Base-by-base conservation (phyloP, 2,113 vertebrate genomes). In the Hippocampus abdominalis region DNA sequence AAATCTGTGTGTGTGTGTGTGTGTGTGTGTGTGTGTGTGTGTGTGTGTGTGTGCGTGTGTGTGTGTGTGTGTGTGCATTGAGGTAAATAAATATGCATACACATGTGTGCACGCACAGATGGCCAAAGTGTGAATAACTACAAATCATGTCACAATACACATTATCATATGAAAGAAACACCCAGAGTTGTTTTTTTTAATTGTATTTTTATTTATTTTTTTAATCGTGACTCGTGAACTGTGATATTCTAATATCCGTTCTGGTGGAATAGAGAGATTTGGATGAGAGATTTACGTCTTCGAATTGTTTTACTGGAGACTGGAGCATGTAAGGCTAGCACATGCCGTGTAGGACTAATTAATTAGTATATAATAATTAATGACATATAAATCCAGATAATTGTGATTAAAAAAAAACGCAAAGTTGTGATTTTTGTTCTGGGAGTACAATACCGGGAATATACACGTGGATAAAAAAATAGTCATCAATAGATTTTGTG, bases 101-200 rank as follows among this genome's bases (percentile, higher is more conserved):
- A 68, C 73, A 84, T 85, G 70, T 75, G 78, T 83, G 74, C 75
- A 82, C 48, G 63, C 69, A 51, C 85, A 89, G 77, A 84, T 86
- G 83, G 77, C 46, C 13, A 23, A 16, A 36, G 57, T 75, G 70
- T 69, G 75, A 77, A 77, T 46, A 63, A 46, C 74, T 64, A 23
- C 0, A 66, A 69, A 76, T 70, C 60, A 71, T 60, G 73, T 62
- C 73, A 70, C 12, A 69, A 32, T 27, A 64, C 15, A 42, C 57
- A 74, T 69, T 66, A 61, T 51, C 74, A 70, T 51, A 40, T 10
- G 66, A 48, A 60, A 68, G 5, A 66, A 51, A 68, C 11, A 39
- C 68, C 36, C 1, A 4, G 4, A 59, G 46, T 29, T 62, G 60
- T 40, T 62, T 9, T 62, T 20, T n/a, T 69, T n/a, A n/a, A n/a